Conservation (phyloP, 1,140 invertebrate genomes). For the Homalodisca vitripennis region DNA sequence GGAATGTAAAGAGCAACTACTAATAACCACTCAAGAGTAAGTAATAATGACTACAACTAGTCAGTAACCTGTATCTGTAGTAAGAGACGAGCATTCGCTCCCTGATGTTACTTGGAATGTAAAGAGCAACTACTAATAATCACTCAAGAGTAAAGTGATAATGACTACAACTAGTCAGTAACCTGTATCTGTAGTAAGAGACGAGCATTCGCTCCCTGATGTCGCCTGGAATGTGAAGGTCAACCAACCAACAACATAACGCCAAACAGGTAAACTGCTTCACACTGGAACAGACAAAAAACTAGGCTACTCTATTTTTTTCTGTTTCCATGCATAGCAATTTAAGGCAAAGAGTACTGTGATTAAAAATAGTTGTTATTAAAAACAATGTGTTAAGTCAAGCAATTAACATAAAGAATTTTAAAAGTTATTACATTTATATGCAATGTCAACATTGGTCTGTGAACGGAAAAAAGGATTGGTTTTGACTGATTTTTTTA, state of each 20-base stretch:
- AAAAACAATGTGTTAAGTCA: background rate
- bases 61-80: too few relatives aligned
- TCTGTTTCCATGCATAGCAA: constrained; percentile 10
- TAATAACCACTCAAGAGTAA: too few relatives aligned
- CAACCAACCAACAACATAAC: constrained; percentile 89
- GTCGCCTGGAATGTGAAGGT: constrained; percentile 84
- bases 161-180: background rate
- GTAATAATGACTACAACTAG: too few relatives aligned
- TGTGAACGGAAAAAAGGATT: background rate
- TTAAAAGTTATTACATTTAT: background rate
- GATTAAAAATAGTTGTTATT: constrained; percentile 21
- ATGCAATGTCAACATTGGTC: background rate
- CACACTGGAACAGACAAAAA: constrained; percentile 66
- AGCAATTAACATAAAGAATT: background rate
- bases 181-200: constrained; percentile 88
- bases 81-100: too few relatives aligned
- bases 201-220: constrained; percentile 90
- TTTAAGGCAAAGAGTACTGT: background rate
- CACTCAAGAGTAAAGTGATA: too few relatives aligned
- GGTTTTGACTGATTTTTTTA: too few relatives aligned
- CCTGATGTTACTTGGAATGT: too few relatives aligned
- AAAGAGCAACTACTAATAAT: too few relatives aligned
- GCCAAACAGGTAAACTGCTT: constrained; percentile 92
- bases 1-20: too few relatives aligned
- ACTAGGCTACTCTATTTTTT: constrained; percentile 21